Conservation (phyloP, 1,140 invertebrate species). For the Listronotus bonariensis region DNA sequence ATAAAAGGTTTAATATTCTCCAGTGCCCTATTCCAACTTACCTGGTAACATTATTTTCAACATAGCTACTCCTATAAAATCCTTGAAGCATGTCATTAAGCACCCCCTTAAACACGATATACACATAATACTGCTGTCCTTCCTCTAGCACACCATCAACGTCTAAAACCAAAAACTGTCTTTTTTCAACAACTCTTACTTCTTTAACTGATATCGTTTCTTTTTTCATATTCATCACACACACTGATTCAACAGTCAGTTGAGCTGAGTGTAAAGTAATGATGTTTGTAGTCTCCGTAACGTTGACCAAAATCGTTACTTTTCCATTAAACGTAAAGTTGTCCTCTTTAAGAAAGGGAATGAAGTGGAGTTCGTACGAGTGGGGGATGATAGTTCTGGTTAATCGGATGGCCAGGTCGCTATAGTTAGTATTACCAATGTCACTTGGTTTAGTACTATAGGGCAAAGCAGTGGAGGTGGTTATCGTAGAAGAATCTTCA, state of each 20-base stretch:
- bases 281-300: slow-evolving; percentile 67
- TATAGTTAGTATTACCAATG: too few species aligned
- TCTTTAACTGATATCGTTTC: slow-evolving; percentile 51
- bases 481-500: too few species aligned
- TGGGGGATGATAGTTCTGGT: slow-evolving; percentile 68
- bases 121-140: slow-evolving; percentile 67
- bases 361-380: slow-evolving; percentile 70
- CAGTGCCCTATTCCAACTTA: too few species aligned
- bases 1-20: too few species aligned
- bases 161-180: slow-evolving; percentile 76
- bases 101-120: slow-evolving; percentile 71
- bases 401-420: slow-evolving; percentile 64
- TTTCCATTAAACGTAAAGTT: slow-evolving; percentile 80
- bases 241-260: slow-evolving; percentile 65
- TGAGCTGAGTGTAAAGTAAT: slow-evolving; percentile 78
- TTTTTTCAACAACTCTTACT: slow-evolving; percentile 63
- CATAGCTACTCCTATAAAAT: slow-evolving; percentile 87
- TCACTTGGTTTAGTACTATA: too few species aligned
- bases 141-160: slow-evolving; percentile 62
- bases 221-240: slow-evolving; percentile 50
- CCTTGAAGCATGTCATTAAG: slow-evolving; percentile 80
- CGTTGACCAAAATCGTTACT: slow-evolving; percentile 70
- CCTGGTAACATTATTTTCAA: slow-evolving; percentile 70
- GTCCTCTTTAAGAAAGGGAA: slow-evolving; percentile 70
- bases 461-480: too few species aligned